Base-by-base conservation (phyloP, 1,140 invertebrate genomes). In the Solenopsis fugax region DNA sequence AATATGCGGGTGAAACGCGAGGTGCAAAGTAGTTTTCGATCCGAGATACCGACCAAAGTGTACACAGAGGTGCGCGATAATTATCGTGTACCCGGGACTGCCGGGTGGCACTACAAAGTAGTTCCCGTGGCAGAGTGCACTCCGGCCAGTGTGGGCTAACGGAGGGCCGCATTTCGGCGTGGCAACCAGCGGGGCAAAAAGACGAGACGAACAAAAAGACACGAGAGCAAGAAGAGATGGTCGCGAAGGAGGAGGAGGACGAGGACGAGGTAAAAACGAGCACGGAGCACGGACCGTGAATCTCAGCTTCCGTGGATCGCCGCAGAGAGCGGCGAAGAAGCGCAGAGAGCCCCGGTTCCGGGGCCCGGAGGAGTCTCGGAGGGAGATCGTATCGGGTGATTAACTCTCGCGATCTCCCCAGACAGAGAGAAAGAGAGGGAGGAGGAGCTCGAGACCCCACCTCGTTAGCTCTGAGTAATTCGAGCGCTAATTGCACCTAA, bases 401-500 rank as follows among this genome's bases (percentile, higher is more conserved):
- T 93, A 93, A 94, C 90, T 93, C 92, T 93, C 89, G 92, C 92
- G 92, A 93, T 94, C 91, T 93, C 77, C 60, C 64, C 54, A 76
- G 73, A 89, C 69, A 18, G 37, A 21, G 13, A 34, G 60, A 29
- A 54, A 21, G 34, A 37, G 52, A 6, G 2, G 12, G 50, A 54
- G 41, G 69, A 4, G 21, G 4, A n/a, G 65, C 77, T 90, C 88
- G 54, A 56, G 89, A 85, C 87, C 65, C 93, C 90, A 92, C 90
- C 92, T 94, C 93, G 94, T 94, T 94, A 94, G 93, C 91, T 92
- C 93, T 92, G 93, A 94, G 93, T 94, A 94, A 94, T 94, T 94
- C 93, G 92, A 93, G 90, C 91, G 92, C 93, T 94, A 94, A 94
- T 94, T 94, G 93, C 92, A 89, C 91, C 91, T 92, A 93, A 91